phyloP scores from a whole-genome alignment of 2,797 vertebrate genomes.

The Gobio occitaniae region DNA sequence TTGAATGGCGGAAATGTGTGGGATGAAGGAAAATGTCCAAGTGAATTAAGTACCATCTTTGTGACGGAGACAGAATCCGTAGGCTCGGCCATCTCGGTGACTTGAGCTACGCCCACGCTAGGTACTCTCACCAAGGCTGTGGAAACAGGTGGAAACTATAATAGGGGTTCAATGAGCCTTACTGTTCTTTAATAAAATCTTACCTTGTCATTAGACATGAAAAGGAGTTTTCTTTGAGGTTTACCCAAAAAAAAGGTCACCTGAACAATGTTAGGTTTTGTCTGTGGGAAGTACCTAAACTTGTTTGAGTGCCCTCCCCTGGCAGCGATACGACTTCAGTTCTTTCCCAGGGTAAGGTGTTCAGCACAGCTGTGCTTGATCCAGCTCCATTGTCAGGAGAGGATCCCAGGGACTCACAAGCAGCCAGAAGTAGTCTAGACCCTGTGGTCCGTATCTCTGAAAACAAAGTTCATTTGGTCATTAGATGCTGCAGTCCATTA shows the following conservation, averaged over 20 bases:
- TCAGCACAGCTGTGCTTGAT: conserved; percentile 73
- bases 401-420: conserved; percentile 73
- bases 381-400: conserved; percentile 30
- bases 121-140: conserved; percentile 88
- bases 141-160: conserved; percentile 41
- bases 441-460: conserved; percentile 84
- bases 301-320: conserved; percentile 62
- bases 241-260: neutral
- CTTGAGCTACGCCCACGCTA: conserved; percentile 80
- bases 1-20: neutral
- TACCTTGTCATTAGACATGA: neutral
- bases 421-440: conserved; percentile 76
- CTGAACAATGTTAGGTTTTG: neutral
- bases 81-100: conserved; percentile 66
- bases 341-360: conserved; percentile 92
- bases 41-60: conserved; percentile 76
- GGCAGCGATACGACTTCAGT: conserved; percentile 84
- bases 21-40: conserved; percentile 5
- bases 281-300: conserved; percentile 76
- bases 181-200: neutral
- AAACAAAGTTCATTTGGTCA: conserved; percentile 2
- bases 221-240: neutral
- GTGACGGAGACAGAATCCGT: conserved; percentile 79
- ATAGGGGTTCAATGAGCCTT: conserved; percentile 4
- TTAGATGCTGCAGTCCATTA: neutral